These are phyloP conservation scores for Athene noctua DNA, from an alignment of 2,113 vertebrate species.

Conservation along the genomic window DNA sequence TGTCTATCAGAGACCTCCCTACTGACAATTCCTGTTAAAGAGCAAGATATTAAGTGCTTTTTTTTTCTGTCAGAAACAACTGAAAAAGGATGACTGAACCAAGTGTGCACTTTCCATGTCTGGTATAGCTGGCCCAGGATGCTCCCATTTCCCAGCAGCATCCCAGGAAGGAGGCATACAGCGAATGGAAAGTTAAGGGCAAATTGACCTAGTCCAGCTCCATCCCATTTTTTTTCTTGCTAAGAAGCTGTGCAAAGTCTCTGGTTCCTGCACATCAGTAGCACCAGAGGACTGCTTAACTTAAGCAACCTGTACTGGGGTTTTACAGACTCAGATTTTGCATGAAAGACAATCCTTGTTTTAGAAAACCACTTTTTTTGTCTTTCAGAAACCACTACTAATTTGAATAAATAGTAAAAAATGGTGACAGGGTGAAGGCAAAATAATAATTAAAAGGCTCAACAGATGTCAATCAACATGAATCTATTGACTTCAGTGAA, in stretches of 20 bases:
- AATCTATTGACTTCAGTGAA: not conserved
- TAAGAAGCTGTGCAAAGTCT: not conserved
- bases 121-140: not conserved
- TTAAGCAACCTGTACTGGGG: not conserved
- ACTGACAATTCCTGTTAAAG: not conserved
- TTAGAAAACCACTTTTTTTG: not conserved
- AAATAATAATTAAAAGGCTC: not conserved
- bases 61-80: not conserved
- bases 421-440: rapidly evolving
- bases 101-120: not conserved
- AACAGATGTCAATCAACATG: not conserved
- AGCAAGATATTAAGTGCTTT: not conserved
- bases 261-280: not conserved
- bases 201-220: not conserved
- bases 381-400: not conserved
- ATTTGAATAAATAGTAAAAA: not conserved
- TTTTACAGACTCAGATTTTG: not conserved
- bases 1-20: not conserved
- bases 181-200: not conserved
- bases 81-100: not conserved
- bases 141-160: not conserved
- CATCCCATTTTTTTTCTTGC: not conserved
- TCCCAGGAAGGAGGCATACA: not conserved
- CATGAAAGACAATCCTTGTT: not conserved
- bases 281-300: not conserved